Evolutionary conservation across 2,888 invertebrate species (phyloP).

Genomic region (Tricholauxania praeusta): DNA sequence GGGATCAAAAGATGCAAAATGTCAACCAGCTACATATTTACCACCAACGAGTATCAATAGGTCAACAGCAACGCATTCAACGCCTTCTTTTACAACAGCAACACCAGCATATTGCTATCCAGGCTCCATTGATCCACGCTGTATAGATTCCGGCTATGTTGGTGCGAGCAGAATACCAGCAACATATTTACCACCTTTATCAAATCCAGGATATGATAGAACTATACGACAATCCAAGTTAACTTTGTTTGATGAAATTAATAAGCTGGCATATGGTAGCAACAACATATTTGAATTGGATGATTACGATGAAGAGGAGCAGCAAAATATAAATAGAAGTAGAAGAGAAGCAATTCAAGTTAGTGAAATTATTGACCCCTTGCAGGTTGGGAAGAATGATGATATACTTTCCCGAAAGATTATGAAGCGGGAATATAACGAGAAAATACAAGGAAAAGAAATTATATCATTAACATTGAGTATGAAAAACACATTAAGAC

Average conservation of each 20-base stretch:
- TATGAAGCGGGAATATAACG: conserved; percentile 53
- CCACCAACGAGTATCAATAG: conserved; percentile 23
- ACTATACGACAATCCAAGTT: conserved; percentile 55
- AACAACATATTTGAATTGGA: conserved; percentile 56
- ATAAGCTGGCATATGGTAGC: conserved; percentile 53
- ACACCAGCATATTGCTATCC: conserved; percentile 66
- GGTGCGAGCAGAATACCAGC: conserved; percentile 60
- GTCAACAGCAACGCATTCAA: not conserved
- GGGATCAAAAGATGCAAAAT: conserved; percentile 56
- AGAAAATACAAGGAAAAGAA: conserved; percentile 49
- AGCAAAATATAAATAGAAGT: not conserved
- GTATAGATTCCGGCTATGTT: conserved; percentile 54
- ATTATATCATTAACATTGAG: conserved; percentile 56
- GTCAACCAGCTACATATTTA: conserved; percentile 55
- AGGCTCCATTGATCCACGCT: conserved; percentile 66
- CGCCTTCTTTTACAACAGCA: conserved; percentile 51
- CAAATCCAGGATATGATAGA: conserved; percentile 55
- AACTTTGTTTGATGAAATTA: conserved; percentile 59
- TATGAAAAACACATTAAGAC: conserved; percentile 51
- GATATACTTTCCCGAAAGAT: conserved; percentile 56
- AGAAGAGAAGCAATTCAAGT: not conserved
- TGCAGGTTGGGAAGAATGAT: conserved; percentile 38
- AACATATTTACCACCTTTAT: conserved; percentile 61
- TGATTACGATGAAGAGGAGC: conserved; percentile 49
- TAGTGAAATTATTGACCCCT: conserved; percentile 14